These are phyloP conservation scores for Calvadosia cruxmelitensis DNA, from an alignment of 30 jellyfish, hydroid and myxozoan genomes.

Conservation along the genomic window DNA sequence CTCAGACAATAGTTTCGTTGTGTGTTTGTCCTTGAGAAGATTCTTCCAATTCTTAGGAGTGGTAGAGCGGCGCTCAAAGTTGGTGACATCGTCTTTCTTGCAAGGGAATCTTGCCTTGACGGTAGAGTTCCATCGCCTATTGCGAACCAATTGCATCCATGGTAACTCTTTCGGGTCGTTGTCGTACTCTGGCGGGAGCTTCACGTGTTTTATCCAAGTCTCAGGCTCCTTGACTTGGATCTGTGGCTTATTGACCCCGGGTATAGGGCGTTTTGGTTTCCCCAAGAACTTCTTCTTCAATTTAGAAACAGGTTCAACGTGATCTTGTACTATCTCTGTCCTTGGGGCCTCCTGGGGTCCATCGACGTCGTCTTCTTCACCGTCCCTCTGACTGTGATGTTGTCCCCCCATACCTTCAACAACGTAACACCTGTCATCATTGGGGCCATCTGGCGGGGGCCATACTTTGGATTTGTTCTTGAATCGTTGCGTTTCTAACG, in stretches of 20 bases:
- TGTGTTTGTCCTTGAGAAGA: constrained; percentile 64
- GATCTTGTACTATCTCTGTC: constrained; percentile 63
- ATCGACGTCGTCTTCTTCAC: constrained; percentile 44
- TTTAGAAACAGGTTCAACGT: constrained; percentile 55
- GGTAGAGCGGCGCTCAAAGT: constrained; percentile 87
- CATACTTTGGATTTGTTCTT: background rate
- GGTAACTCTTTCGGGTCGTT: constrained; percentile 78
- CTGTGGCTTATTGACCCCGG: constrained; percentile 69
- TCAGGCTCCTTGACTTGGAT: constrained; percentile 34
- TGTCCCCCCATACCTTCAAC: constrained; percentile 84
- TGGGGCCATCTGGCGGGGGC: constrained; percentile 57
- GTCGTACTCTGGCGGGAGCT: constrained; percentile 71
- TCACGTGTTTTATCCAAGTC: constrained; percentile 84
- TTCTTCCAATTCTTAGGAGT: constrained; percentile 94
- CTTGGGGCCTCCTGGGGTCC: constrained; percentile 31
- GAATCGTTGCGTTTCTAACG: background rate
- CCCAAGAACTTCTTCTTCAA: constrained; percentile 43
- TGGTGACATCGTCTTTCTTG: constrained; percentile 54
- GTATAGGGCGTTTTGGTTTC: constrained; percentile 26
- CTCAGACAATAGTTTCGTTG: constrained; percentile 62
- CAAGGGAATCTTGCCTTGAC: constrained; percentile 88
- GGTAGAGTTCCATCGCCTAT: constrained; percentile 92
- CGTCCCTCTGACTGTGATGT: constrained; percentile 52
- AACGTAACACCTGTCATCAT: constrained; percentile 71
- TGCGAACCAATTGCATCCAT: constrained; percentile 78